These are phyloP conservation scores for Diachasma alloeum DNA, from an alignment of 1,140 invertebrate species.

Conservation along the genomic window DNA sequence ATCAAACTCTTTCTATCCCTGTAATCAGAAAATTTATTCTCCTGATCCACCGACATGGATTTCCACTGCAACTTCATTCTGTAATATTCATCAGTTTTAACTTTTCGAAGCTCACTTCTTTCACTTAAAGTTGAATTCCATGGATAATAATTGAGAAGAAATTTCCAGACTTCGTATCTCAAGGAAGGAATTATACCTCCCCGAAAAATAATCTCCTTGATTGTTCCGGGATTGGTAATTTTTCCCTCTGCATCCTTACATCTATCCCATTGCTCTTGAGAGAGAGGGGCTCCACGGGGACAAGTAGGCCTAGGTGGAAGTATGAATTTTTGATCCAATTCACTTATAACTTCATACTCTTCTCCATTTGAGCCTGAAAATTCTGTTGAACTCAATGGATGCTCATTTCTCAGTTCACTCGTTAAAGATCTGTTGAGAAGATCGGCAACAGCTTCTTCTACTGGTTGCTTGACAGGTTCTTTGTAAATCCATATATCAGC, in stretches of 20 bases:
- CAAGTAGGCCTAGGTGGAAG: constrained; percentile 68
- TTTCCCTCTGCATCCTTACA: constrained; percentile 80
- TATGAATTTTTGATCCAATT: constrained; percentile 59
- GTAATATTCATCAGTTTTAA: constrained; percentile 88
- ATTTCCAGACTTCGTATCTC: constrained; percentile 93
- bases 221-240: constrained; percentile 72
- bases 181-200: constrained; percentile 79
- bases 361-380: constrained; percentile 62
- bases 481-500: constrained; percentile 74
- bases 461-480: constrained; percentile 61
- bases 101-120: constrained; percentile 73
- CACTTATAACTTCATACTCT: constrained; percentile 76
- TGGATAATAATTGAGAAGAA: constrained; percentile 87
- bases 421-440: constrained; percentile 68
- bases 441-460: constrained; percentile 68
- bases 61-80: constrained; percentile 97
- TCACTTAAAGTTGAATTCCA: constrained; percentile 83
- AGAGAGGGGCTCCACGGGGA: constrained; percentile 72
- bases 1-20: constrained; percentile 93
- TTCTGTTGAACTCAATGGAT: constrained; percentile 58
- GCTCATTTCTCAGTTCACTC: constrained; percentile 41
- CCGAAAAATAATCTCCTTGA: constrained; percentile 87
- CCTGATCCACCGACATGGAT: constrained; percentile 86
- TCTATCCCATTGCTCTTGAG: constrained; percentile 79
- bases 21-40: constrained; percentile 87